phyloP scores from a whole-genome alignment of 2,888 invertebrate genomes.

The Drosophila anceps region DNA sequence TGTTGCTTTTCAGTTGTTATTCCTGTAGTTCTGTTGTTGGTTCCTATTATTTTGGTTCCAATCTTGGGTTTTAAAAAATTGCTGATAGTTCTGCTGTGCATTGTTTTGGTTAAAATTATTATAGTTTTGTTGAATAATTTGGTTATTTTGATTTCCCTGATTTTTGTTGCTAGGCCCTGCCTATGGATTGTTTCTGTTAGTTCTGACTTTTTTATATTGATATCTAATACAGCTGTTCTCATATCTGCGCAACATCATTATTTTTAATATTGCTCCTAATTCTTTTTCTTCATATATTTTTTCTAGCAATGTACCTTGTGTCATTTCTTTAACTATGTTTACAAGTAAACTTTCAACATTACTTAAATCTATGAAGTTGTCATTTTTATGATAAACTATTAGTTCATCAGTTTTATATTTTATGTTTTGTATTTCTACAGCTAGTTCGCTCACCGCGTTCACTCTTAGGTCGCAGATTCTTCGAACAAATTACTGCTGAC shows the following conservation, averaged over 20 bases:
- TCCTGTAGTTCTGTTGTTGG: no score
- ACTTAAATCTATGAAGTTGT: background rate
- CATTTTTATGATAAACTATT: background rate
- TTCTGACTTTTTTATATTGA: background rate
- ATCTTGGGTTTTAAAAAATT: no score
- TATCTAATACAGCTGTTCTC: slow-evolving; percentile 2
- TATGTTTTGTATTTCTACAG: background rate
- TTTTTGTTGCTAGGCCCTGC: no score
- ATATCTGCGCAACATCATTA: background rate
- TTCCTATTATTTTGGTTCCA: no score
- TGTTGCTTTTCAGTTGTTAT: no score
- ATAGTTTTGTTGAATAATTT: background rate
- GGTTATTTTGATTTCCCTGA: background rate
- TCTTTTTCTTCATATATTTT: background rate
- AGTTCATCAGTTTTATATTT: slow-evolving; percentile 1
- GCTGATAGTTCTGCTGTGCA: background rate
- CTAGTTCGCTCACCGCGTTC: background rate
- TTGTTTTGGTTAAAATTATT: background rate
- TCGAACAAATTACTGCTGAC: no score
- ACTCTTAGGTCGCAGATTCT: background rate
- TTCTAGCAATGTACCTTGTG: background rate
- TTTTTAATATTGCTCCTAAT: slow-evolving; percentile 1
- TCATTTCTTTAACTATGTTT: background rate
- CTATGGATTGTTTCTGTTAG: background rate
- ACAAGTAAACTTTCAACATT: background rate